Percentiles rank a stretch among this genome's conserved stretches.
phyloP scores from a whole-genome alignment of 2,113 vertebrate species.

The Bucco capensis region DNA sequence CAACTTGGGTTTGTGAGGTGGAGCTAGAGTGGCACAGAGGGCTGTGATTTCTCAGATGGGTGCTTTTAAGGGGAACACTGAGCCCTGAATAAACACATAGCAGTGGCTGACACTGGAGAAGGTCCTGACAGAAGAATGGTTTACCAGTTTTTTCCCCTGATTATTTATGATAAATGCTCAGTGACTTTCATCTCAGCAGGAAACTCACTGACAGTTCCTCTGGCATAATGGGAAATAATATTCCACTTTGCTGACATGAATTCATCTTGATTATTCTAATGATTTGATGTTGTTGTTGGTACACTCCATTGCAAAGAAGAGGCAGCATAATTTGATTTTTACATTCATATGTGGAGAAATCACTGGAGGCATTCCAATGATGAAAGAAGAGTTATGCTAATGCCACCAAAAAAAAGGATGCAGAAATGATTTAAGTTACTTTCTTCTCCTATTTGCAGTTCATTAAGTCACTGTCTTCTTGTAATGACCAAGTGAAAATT shows the following conservation, averaged over 20 bases:
- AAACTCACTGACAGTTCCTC: constrained; percentile 8
- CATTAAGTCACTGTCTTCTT: constrained; percentile 89
- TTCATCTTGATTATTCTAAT: constrained; percentile 72
- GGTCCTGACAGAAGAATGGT: neutral
- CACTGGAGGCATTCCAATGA: constrained; percentile 66
- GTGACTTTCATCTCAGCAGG: constrained; percentile 13
- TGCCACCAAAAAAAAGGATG: constrained; percentile 54
- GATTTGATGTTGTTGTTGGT: constrained; percentile 68
- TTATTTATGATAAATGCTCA: constrained; percentile 20
- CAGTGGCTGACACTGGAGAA: neutral
- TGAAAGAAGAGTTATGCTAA: constrained; percentile 74
- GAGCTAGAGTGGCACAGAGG: neutral
- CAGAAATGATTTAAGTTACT: constrained; percentile 85
- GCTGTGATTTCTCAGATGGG: neutral
- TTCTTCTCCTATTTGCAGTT: constrained; percentile 85
- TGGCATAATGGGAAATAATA: constrained; percentile 53
- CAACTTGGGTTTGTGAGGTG: neutral
- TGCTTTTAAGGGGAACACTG: neutral
- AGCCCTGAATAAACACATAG: neutral
- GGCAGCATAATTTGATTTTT: constrained; percentile 70
- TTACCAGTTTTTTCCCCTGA: constrained; percentile 15
- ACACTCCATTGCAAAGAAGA: constrained; percentile 39
- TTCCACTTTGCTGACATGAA: constrained; percentile 47
- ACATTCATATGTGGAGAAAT: constrained; percentile 33
- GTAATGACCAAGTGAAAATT: constrained; percentile 84